These are phyloP conservation scores for Capreolus pygargus DNA, from an alignment of 2,113 vertebrate species.

Conservation along the genomic window DNA sequence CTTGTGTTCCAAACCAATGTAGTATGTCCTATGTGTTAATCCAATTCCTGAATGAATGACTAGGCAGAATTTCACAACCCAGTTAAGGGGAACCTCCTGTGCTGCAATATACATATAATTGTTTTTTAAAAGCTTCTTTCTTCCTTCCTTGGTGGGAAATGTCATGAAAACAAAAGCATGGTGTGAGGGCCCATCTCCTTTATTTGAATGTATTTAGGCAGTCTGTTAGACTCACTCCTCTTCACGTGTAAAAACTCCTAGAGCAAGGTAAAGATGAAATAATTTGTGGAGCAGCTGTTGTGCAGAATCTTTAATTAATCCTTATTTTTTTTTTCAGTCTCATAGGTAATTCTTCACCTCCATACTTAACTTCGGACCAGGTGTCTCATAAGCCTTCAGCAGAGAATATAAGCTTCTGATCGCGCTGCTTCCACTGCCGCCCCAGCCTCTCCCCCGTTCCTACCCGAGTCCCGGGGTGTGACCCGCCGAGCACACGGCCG, in stretches of 20 bases:
- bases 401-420: accelerated
- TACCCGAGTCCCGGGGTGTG: accelerated
- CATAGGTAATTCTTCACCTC: not conserved
- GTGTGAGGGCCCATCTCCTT: not conserved
- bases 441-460: accelerated
- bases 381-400: not conserved
- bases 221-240: not conserved
- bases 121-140: not conserved
- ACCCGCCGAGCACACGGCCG: accelerated
- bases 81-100: not conserved
- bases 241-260: not conserved
- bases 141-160: not conserved
- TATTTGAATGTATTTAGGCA: not conserved
- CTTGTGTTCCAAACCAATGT: not conserved
- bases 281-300: not conserved
- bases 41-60: not conserved
- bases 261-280: not conserved
- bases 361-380: not conserved
- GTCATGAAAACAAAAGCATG: not conserved
- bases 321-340: not conserved
- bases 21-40: not conserved
- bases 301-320: not conserved
- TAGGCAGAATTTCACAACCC: not conserved
- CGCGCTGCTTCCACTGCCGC: not conserved
- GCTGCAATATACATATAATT: not conserved